These are phyloP conservation scores for Ophthalmotilapia sp. DNA, from an alignment of 2,113 vertebrate genomes.

Conservation along the genomic window DNA sequence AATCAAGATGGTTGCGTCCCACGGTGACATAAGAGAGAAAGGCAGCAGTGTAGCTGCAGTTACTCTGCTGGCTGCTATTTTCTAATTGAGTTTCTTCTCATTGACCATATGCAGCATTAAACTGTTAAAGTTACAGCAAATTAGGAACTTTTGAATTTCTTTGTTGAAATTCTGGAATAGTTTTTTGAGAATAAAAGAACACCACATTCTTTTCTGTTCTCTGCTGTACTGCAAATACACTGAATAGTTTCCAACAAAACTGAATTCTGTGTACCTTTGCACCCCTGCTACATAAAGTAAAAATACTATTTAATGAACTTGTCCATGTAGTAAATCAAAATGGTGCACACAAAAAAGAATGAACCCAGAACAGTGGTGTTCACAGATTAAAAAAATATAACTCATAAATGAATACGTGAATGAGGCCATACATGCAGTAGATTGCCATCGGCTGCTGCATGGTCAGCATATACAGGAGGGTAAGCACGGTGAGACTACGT, in stretches of 20 bases:
- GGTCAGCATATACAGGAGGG: neutral
- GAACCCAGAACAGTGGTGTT: neutral
- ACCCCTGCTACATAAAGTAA: neutral
- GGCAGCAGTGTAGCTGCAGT: neutral
- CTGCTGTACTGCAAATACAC: neutral
- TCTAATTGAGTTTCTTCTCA: neutral
- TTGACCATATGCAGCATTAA: neutral
- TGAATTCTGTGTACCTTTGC: neutral
- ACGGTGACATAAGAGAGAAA: neutral
- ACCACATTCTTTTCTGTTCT: neutral
- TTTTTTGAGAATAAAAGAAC: neutral
- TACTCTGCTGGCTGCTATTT: neutral
- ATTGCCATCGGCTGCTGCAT: neutral
- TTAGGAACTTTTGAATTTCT: neutral
- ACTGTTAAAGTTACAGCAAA: neutral
- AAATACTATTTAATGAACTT: neutral
- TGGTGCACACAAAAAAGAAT: neutral
- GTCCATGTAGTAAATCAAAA: neutral
- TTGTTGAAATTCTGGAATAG: rapidly evolving
- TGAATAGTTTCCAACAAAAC: neutral
- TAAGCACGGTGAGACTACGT: neutral
- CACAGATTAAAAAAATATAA: neutral
- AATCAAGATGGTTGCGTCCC: neutral
- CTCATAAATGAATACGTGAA: neutral
- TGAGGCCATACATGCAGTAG: neutral